Base-by-base conservation (phyloP, 2,113 vertebrate species). In the Oryzias melastigma region DNA sequence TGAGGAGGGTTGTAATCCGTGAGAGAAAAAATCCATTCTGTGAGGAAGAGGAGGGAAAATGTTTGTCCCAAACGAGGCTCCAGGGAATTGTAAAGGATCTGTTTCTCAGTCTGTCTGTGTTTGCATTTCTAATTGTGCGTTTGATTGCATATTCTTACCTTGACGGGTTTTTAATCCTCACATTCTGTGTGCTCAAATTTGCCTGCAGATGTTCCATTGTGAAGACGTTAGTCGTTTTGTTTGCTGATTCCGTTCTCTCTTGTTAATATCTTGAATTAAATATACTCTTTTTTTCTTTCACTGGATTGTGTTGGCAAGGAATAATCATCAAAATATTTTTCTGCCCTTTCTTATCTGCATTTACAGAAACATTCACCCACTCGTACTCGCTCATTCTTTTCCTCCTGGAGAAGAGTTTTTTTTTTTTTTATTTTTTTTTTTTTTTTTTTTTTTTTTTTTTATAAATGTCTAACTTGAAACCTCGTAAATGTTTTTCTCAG, bases 51-150 rank as follows among this genome's bases (percentile, higher is more conserved):
- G 48, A 65, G 18, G 47, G n/a, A 42, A n/a, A 20, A 62, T 25
- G 15, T 61, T 65, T 25, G 25, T 52, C 42, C 62, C 52, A 41
- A 52, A 60, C 52, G n/a, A 27, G 47, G 46, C 66, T 43, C 27
- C 2, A 47, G 25, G 45, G 44, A 41, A 40, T 45, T n/a, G 5
- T 56, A 19, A 18, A 27, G 7, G 17, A 1, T 42, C 14, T 48
- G n/a, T 19, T 47, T 10, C 12, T 18, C n/a, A n/a, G 45, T 18
- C 45, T 18, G 16, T 47, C n/a, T 47, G 7, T 17, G 19, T 57
- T 16, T n/a, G 19, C 8, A 7, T 16, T 15, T 24, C 6, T n/a
- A 25, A 18, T 12, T 46, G 5, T 18, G 14, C 41, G 17, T 14
- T 51, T 51, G 25, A 44, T 44, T 29, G 17, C 2, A 43, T 17